Conservation (phyloP, 2,797 vertebrate species). For the Danio tinwini region DNA sequence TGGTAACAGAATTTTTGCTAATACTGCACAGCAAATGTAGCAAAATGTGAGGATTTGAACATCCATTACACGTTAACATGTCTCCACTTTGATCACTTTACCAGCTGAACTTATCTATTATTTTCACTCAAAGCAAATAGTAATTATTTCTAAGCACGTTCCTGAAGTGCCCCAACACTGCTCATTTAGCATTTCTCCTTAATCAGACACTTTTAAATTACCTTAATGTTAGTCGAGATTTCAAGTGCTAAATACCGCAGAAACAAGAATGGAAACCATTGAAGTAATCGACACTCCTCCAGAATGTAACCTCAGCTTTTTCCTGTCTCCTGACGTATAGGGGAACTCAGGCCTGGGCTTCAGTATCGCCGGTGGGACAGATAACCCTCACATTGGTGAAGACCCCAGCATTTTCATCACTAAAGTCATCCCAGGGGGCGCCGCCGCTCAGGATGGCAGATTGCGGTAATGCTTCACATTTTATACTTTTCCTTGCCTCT, state of each 20-base stretch:
- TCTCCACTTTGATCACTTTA: too few relatives aligned
- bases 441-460: constrained; percentile 93
- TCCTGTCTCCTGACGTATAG: constrained; percentile 61
- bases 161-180: too few relatives aligned
- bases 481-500: too few relatives aligned
- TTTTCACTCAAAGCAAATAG: too few relatives aligned
- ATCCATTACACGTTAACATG: not conserved
- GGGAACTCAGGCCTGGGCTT: constrained; percentile 97
- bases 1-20: not conserved
- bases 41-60: not conserved
- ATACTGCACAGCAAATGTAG: not conserved
- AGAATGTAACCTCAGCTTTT: constrained; percentile 12
- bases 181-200: too few relatives aligned
- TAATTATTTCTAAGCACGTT: too few relatives aligned
- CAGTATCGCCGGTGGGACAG: constrained; percentile 95
- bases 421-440: constrained; percentile 94
- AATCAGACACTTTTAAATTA: too few relatives aligned
- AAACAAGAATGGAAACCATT: too few relatives aligned
- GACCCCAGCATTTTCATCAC: constrained; percentile 98
- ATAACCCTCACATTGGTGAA: constrained; percentile 97
- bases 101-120: too few relatives aligned
- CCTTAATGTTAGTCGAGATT: not conserved
- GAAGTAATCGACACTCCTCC: constrained; percentile 14
- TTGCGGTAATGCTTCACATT: too few relatives aligned
- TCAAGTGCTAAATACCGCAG: not conserved